Base-by-base conservation (phyloP, 2,797 vertebrate species). In the Steatocranus sp. region DNA sequence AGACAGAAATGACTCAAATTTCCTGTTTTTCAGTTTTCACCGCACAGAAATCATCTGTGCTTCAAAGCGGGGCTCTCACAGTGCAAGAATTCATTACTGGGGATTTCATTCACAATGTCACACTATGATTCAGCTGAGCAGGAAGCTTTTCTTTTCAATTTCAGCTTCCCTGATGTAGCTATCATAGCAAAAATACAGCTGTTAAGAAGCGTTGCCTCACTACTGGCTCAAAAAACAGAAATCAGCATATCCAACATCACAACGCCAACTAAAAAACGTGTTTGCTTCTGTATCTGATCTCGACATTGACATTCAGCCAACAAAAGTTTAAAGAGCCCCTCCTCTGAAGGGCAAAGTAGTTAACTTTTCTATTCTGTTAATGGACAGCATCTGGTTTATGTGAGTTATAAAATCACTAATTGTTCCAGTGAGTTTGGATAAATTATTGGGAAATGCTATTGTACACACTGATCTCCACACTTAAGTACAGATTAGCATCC, bases 241-340 rank as follows among this genome's bases (percentile, higher is more conserved):
- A 43, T 17, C 63, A 68, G 38, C 38, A 43, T 7, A 2, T 25
- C 63, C 36, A 68, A 41, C 36, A 68, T 41, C 63, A 68, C 36
- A 3, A 17, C 9, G 1, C 34, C 0, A 41, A 15, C n/a, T 20
- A 38, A 0, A 41, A 7, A 41, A 23, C 8, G 0, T 68, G 14
- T 15, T 41, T 25, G 5, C 14, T 1, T 27, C 6, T 18, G 4
- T 27, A 27, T 11, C 41, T 27, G 1, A 70, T 70, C 2, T 70
- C 9, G 0, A 17, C 63, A 68, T 5, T 43, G 36, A 70, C 2
- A 70, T 38, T 15, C 34, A 41, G 34, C 61, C 61, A 66, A 23
- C 18, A 41, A 66, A 68, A 68, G 3, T 11, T 25, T 41, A 0
- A 68, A 68, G 36, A 68, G 0, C 34, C n/a, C 34, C n/a, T 38